Evolutionary conservation across 2,888 invertebrate species (phyloP).

Genomic region (Orthosia cruda): DNA sequence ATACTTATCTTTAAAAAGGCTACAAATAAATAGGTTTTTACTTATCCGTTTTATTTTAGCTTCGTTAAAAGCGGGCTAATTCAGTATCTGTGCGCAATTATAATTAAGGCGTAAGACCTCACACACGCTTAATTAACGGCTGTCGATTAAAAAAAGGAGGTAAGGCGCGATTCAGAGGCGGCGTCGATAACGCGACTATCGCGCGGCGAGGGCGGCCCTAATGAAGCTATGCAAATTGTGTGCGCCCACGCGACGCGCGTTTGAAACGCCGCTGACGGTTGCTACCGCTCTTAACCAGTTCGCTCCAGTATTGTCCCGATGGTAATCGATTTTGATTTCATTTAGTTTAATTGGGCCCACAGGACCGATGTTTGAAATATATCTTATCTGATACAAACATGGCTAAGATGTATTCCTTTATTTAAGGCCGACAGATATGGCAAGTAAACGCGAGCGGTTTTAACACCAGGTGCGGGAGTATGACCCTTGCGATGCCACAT

Average conservation of each 20-base stretch:
- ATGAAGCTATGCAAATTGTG: conserved; percentile 84
- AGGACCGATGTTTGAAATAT: conserved; percentile 54
- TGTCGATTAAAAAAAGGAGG: conserved; percentile 72
- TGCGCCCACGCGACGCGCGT: conserved; percentile 73
- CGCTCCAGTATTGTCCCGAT: conserved; percentile 65
- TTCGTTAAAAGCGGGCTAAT: conserved; percentile 70
- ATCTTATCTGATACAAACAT: conserved; percentile 44
- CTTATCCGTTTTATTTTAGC: conserved; percentile 55
- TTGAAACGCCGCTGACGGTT: conserved; percentile 67
- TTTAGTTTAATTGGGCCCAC: conserved; percentile 65
- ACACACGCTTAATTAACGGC: conserved; percentile 85
- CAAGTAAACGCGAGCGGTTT: conserved; percentile 21
- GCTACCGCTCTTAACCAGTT: conserved; percentile 67
- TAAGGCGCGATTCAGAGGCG: conserved; percentile 71
- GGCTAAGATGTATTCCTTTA: conserved; percentile 37
- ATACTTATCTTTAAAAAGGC: conserved; percentile 62
- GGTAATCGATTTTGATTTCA: conserved; percentile 69
- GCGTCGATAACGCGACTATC: conserved; percentile 73
- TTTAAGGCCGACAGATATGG: conserved; percentile 35
- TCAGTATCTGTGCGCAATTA: conserved; percentile 81
- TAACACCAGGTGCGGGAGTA: conserved; percentile 44
- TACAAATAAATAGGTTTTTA: conserved; percentile 57
- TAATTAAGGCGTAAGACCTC: conserved; percentile 87
- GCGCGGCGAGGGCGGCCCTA: conserved; percentile 73
- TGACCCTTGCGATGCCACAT: conserved; percentile 38